A percentile compares a stretch with the other conserved stretches of the same genome.
Evolutionary conservation across 2,888 invertebrate species (phyloP).

Genomic region (Pyrocoelia pectoralis): DNA sequence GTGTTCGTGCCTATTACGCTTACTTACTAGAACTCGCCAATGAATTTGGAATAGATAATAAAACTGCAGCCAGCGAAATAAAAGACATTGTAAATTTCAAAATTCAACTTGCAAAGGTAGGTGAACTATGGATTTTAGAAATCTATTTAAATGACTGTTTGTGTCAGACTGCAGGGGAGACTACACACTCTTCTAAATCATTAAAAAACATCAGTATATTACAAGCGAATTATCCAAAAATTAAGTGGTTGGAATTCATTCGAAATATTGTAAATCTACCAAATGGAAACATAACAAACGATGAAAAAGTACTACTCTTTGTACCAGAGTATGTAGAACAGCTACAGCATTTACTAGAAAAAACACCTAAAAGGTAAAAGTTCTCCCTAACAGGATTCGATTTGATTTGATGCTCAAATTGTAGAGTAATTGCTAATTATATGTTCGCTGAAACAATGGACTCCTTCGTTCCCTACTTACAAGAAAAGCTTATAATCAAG

Average conservation of each 20-base stretch:
- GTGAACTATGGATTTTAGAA: neutral
- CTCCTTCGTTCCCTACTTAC: constrained; percentile 79
- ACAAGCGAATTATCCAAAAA: constrained; percentile 54
- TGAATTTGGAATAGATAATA: constrained; percentile 42
- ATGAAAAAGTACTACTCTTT: constrained; percentile 61
- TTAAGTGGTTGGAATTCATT: constrained; percentile 61
- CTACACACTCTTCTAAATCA: neutral
- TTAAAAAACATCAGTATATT: constrained; percentile 60
- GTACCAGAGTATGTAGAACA: constrained; percentile 59
- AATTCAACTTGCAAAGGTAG: constrained; percentile 37
- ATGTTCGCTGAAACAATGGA: constrained; percentile 90
- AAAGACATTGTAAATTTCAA: constrained; percentile 41
- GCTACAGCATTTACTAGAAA: constrained; percentile 45
- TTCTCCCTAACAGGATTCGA: neutral
- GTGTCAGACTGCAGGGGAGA: neutral
- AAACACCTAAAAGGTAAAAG: constrained; percentile 38
- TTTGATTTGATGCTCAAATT: neutral
- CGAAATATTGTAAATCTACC: constrained; percentile 56
- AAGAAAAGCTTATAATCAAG: constrained; percentile 79
- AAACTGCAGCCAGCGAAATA: constrained; percentile 39
- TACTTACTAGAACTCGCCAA: constrained; percentile 44
- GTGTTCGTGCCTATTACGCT: constrained; percentile 39
- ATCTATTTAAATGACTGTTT: neutral
- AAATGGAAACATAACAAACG: constrained; percentile 46
- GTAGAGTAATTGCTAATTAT: constrained; percentile 83